A percentile compares a stretch with the other conserved stretches of the same genome.
Conservation (phyloP, 2,797 vertebrate species). For the Periophthalmus magnuspinnatus region DNA sequence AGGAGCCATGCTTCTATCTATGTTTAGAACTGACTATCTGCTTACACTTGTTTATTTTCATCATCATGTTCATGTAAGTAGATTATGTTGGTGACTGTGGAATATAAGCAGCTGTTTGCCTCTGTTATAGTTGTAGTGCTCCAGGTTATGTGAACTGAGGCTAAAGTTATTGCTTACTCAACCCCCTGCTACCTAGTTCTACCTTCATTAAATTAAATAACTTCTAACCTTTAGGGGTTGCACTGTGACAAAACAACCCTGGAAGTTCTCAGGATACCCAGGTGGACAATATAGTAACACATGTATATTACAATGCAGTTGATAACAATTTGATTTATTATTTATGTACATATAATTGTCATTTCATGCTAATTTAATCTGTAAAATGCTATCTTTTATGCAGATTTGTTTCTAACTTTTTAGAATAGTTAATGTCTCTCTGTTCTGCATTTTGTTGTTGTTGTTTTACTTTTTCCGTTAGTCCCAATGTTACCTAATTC, state of each 20-base stretch:
- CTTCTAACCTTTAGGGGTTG: not conserved
- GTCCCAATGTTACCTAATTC: not conserved
- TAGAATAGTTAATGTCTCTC: not conserved
- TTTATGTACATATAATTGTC: not conserved
- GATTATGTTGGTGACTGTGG: not conserved
- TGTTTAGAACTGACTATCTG: conserved; percentile 8
- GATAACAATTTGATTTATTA: not conserved
- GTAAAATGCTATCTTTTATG: not conserved
- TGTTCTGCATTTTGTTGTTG: not conserved
- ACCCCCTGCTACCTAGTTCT: not conserved
- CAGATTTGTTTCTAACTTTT: not conserved
- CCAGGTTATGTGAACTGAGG: not conserved
- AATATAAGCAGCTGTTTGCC: not conserved
- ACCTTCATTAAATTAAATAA: conserved; percentile 1
- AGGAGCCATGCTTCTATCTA: not conserved
- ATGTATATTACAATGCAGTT: not conserved
- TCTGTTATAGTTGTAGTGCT: not conserved
- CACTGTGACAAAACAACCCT: not conserved
- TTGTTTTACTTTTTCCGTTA: not conserved
- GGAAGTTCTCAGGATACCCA: not conserved
- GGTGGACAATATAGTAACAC: not conserved
- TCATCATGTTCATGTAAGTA: not conserved
- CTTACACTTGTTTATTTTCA: conserved; percentile 6
- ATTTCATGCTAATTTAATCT: not conserved
- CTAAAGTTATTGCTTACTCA: conserved; percentile 1